Evolutionary conservation across 2,113 vertebrate species (phyloP).

Genomic region (Malurus alboscapulatus): DNA sequence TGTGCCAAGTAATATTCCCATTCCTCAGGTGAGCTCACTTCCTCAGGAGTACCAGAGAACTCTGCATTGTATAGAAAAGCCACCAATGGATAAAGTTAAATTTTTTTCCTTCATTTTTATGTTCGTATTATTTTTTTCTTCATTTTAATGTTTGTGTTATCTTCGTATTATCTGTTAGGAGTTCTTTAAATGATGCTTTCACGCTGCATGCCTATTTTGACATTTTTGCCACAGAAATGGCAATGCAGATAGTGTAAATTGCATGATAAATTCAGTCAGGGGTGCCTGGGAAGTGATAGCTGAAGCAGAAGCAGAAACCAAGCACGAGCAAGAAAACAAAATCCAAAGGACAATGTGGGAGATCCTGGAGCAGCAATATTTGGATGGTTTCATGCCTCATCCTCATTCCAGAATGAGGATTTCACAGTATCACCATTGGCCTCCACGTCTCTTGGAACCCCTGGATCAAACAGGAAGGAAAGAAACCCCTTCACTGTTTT

Average conservation of each 20-base stretch:
- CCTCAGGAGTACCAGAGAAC: not conserved
- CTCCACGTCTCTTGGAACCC: not conserved
- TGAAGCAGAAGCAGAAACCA: not conserved
- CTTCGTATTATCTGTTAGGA: not conserved
- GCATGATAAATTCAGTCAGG: not conserved
- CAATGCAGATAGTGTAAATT: not conserved
- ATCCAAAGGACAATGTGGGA: not conserved
- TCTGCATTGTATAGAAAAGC: not conserved
- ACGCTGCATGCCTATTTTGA: not conserved
- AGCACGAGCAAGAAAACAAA: not conserved
- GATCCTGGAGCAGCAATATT: not conserved
- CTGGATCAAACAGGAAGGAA: not conserved
- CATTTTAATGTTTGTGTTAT: not conserved
- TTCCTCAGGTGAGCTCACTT: not conserved
- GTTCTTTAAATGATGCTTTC: not conserved
- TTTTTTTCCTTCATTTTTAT: too few species aligned
- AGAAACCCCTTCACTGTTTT: fast-evolving
- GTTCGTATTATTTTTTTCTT: not conserved
- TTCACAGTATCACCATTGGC: not conserved
- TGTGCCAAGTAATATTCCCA: not conserved
- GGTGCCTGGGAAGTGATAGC: not conserved
- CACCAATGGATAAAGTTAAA: not conserved
- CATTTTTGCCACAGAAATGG: not conserved
- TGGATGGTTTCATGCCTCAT: not conserved
- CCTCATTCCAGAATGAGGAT: not conserved